A percentile compares a stretch with the other conserved stretches of the same genome.
Conservation (phyloP, 2,797 vertebrate species). For the Moxostoma hubbsi region DNA sequence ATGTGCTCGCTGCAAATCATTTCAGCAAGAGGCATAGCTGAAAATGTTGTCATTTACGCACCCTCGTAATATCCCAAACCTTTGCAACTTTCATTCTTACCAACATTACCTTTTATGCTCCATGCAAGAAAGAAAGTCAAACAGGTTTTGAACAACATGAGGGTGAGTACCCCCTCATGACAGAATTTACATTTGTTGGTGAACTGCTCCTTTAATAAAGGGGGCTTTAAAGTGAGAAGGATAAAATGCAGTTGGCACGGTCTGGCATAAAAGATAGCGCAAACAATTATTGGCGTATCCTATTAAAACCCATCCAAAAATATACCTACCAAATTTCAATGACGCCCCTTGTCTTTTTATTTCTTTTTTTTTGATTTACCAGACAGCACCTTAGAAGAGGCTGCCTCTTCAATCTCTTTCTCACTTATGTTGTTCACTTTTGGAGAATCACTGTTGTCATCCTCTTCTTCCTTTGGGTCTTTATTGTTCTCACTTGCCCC, state of each 20-base stretch:
- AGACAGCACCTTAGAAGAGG: slow-evolving; percentile 15
- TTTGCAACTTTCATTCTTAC: too few relatives aligned
- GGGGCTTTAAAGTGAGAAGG: not conserved
- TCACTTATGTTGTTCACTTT: slow-evolving; percentile 29
- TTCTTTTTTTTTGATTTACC: slow-evolving; percentile 53
- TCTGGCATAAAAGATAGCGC: slow-evolving; percentile 24
- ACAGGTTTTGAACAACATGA: too few relatives aligned
- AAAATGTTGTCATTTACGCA: too few relatives aligned
- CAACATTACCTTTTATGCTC: too few relatives aligned
- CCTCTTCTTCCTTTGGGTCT: not conserved
- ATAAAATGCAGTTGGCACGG: not conserved
- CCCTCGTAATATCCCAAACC: too few relatives aligned
- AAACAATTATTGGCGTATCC: slow-evolving; percentile 7
- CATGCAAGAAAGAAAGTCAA: too few relatives aligned
- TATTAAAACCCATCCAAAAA: slow-evolving; percentile 55
- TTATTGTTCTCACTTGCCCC: slow-evolving; percentile 27
- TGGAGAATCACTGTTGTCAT: not conserved
- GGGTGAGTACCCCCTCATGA: too few relatives aligned
- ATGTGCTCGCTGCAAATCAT: not conserved
- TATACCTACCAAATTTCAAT: slow-evolving; percentile 49
- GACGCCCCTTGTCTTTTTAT: slow-evolving; percentile 30
- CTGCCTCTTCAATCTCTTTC: slow-evolving; percentile 14
- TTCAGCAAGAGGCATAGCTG: too few relatives aligned
- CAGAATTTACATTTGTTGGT: too few relatives aligned
- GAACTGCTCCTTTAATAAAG: not conserved